Percentiles rank a stretch among this genome's conserved stretches.
phyloP scores from a whole-genome alignment of 1,140 invertebrate genomes.

The Teleogryllus occipitalis region DNA sequence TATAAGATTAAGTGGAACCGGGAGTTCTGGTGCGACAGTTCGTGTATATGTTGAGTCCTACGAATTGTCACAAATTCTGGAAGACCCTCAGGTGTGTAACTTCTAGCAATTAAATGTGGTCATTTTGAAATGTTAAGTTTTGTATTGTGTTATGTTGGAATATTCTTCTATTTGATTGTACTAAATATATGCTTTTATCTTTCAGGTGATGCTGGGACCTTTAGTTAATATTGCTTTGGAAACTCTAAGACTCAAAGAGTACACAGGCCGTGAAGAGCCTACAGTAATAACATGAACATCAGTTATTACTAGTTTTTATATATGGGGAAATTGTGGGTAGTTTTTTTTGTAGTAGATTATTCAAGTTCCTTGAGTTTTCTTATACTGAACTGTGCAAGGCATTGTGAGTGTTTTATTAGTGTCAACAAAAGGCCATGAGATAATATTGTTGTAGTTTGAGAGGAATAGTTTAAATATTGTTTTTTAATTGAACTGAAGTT shows the following conservation, averaged over 20 bases:
- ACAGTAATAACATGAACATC: constrained; percentile 90
- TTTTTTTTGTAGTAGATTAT: no score
- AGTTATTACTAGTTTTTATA: background rate
- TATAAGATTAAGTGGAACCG: constrained; percentile 91
- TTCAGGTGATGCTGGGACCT: constrained; percentile 67
- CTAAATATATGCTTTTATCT: constrained; percentile 19
- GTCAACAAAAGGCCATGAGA: no score
- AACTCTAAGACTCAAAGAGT: constrained; percentile 72
- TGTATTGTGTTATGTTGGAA: background rate
- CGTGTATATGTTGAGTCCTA: constrained; percentile 89
- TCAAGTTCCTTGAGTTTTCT: no score
- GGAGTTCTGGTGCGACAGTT: constrained; percentile 93
- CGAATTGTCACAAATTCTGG: constrained; percentile 53
- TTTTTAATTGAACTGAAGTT: no score
- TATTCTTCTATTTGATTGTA: background rate
- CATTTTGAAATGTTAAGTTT: background rate
- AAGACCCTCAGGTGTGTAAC: constrained; percentile 53
- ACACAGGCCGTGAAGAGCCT: constrained; percentile 80
- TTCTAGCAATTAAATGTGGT: background rate
- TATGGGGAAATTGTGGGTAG: background rate
- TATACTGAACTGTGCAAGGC: no score
- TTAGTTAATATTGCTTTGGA: constrained; percentile 82
- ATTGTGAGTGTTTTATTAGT: no score
- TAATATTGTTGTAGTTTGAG: no score
- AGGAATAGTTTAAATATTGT: no score